A percentile compares a stretch with the other conserved stretches of the same genome.
These are phyloP conservation scores for Xestia xanthographa DNA, from an alignment of 2,888 invertebrate genomes.

Conservation along the genomic window DNA sequence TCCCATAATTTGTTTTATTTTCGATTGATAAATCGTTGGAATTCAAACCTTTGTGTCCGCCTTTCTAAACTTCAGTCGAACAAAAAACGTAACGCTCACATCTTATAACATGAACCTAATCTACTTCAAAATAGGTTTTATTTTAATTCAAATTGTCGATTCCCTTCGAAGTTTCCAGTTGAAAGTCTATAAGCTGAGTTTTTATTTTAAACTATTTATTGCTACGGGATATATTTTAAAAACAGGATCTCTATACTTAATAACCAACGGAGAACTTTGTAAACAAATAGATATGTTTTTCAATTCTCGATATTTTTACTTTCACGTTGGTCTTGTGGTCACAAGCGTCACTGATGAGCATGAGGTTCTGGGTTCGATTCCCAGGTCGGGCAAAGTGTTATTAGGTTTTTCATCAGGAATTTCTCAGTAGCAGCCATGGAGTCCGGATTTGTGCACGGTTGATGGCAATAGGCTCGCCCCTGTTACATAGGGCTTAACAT, in stretches of 20 bases:
- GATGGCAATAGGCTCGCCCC: not conserved
- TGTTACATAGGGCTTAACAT: not conserved
- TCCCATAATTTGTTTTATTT: too few species aligned
- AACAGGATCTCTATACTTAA: not conserved
- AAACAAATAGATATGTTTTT: not conserved
- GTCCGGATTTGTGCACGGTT: not conserved
- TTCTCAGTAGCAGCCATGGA: not conserved
- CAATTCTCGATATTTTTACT: not conserved
- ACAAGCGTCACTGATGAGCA: not conserved
- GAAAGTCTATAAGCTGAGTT: not conserved
- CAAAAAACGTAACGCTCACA: not conserved
- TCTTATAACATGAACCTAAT: constrained; percentile 17
- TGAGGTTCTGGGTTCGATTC: not conserved
- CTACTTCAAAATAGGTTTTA: constrained; percentile 20
- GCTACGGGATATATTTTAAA: not conserved
- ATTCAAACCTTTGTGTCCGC: not conserved
- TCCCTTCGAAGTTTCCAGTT: constrained; percentile 8
- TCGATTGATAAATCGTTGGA: not conserved
- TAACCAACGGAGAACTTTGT: not conserved
- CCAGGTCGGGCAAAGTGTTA: not conserved
- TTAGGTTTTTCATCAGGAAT: not conserved
- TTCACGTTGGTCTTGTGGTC: not conserved
- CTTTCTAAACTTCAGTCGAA: not conserved
- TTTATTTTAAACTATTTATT: not conserved
- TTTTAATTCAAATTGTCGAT: constrained; percentile 44